These are phyloP conservation scores for Chloropsis hardwickii DNA, from an alignment of 2,113 vertebrate species.

Conservation along the genomic window DNA sequence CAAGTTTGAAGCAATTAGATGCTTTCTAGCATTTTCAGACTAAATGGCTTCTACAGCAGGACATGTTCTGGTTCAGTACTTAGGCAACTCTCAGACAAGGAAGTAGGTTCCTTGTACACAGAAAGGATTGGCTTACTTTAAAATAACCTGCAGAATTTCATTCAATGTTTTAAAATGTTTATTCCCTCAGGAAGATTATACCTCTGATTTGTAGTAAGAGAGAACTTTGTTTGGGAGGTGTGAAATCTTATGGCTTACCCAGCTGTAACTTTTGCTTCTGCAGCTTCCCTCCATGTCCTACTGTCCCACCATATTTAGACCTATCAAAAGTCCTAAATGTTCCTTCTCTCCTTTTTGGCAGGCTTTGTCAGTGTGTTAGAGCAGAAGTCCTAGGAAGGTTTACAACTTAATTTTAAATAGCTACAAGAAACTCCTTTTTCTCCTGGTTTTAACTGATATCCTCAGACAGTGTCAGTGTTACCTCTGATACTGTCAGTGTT, in stretches of 20 bases:
- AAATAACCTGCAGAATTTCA: neutral
- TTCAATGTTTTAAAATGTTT: neutral
- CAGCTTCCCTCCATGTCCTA: neutral
- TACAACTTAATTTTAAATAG: neutral
- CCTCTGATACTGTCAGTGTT: neutral
- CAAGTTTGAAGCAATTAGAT: constrained; percentile 1
- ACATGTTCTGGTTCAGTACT: neutral
- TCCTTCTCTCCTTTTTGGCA: neutral
- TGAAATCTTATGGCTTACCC: neutral
- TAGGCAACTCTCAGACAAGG: neutral
- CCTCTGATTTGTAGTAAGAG: neutral
- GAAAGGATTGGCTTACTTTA: neutral
- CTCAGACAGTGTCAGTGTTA: neutral
- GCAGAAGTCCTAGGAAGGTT: neutral
- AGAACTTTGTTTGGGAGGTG: neutral
- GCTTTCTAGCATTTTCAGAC: neutral
- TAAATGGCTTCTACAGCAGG: neutral
- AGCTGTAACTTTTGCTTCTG: neutral
- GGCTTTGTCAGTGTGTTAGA: neutral
- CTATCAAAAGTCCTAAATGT: neutral
- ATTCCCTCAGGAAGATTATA: neutral
- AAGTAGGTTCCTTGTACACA: neutral
- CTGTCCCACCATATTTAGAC: neutral
- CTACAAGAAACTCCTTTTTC: neutral
- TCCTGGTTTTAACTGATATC: neutral